phyloP scores from a whole-genome alignment of 2,113 vertebrate genomes.

The Aplodontia rufa region DNA sequence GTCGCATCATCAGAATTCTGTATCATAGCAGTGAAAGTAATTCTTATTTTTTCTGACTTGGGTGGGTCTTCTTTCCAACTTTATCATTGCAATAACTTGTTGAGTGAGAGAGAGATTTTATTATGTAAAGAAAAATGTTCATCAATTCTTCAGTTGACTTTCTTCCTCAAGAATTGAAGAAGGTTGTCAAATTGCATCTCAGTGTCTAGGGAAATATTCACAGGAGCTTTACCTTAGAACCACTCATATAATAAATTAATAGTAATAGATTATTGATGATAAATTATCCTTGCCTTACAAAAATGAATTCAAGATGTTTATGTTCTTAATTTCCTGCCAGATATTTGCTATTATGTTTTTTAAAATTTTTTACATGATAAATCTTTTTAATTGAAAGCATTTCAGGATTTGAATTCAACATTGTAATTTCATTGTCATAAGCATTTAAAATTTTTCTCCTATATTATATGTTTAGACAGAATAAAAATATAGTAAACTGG shows the following conservation, averaged over 20 bases:
- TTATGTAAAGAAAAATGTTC: background rate
- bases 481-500: background rate
- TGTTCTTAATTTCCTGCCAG: background rate
- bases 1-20: background rate
- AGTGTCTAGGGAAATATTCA: background rate
- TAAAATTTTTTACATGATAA: background rate
- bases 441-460: background rate
- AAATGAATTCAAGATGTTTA: background rate
- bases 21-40: background rate
- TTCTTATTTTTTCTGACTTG: too few relatives aligned
- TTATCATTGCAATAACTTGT: background rate
- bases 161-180: background rate
- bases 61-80: background rate
- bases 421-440: background rate
- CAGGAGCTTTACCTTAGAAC: background rate
- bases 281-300: background rate
- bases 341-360: constrained; percentile 16
- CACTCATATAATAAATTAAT: background rate
- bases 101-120: background rate
- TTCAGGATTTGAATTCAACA: background rate
- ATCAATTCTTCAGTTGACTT: background rate
- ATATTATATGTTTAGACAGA: background rate
- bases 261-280: background rate
- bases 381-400: background rate
- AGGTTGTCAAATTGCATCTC: background rate